Base-by-base conservation (phyloP, 2,113 vertebrate genomes). In the Daphoenositta chrysoptera region DNA sequence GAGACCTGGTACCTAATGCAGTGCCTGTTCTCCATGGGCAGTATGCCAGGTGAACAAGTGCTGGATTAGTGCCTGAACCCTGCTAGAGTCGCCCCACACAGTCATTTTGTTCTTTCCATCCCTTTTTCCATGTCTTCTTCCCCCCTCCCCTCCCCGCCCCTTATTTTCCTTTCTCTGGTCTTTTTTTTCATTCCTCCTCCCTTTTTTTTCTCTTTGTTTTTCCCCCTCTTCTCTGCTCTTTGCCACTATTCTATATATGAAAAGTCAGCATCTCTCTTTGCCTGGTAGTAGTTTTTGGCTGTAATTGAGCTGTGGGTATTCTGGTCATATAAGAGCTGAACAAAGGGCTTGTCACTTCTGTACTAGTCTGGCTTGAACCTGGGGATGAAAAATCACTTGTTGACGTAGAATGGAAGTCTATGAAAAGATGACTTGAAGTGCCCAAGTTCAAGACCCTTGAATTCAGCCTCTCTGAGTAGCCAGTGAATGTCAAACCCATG, bases 81-180 rank as follows among this genome's bases (percentile, higher is more conserved):
- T 47, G 5, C 39, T 44, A 14, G 69, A 85, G 39, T 87, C 56
- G 65, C 51, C 16, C 14, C 30, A 70, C 42, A 9, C 1, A 3
- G 17, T 50, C 9, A 1, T 70, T 94, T 92, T 88, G 42, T 77
- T 86, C 33, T 70, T 86, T 77, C 21, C 21, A n/a, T 35, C 54
- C 27, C 35, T 63, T 93, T 54, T 37, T 84, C 24, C 27, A 37
- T 42, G 15, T 60, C 48, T 78, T 7, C 40, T 31, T 44, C 37
- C 2, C 7, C 2, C 2, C 1, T 2, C 1, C 3, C 0, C 1
- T 1, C 1, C 1, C 2, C 0, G 2, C 3, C 3, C 2, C 3
- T 57, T 33, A 10, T 68, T 92, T 87, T 71, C 60, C 19, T n/a
- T 69, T 56, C 40, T 47, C 39, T 50, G 4, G 4, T 28, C 3